Conservation (phyloP, 35 echinoderm and acorn worm genomes). For the Diadema setosum region DNA sequence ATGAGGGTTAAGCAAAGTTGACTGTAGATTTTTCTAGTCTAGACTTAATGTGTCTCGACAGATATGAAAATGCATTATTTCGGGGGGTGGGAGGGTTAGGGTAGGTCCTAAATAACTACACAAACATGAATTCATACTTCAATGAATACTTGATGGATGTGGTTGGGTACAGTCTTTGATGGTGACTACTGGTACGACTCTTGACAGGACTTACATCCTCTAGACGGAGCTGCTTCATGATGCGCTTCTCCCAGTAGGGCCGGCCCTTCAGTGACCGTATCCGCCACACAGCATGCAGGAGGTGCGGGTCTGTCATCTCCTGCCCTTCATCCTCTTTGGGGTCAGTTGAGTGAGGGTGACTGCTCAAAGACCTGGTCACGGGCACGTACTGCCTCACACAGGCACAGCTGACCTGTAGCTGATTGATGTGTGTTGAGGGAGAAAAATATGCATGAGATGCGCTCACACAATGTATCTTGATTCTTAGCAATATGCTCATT, state of each 20-base stretch:
- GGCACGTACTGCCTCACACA: not conserved
- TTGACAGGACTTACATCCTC: constrained; percentile 5
- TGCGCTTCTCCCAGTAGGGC: constrained; percentile 75
- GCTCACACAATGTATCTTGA: too few relatives aligned
- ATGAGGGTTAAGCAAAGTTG: too few relatives aligned
- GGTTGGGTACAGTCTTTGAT: not conserved
- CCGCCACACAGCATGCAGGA: constrained; percentile 91
- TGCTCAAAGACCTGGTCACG: not conserved
- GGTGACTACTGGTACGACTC: not conserved
- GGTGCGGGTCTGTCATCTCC: constrained; percentile 50
- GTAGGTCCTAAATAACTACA: not conserved
- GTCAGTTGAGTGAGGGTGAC: not conserved
- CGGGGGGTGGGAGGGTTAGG: too few relatives aligned
- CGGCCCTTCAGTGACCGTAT: constrained; percentile 40
- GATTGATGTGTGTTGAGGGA: too few relatives aligned
- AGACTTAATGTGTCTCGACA: not conserved
- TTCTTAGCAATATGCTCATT: too few relatives aligned
- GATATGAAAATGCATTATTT: not conserved
- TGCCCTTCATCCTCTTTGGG: not conserved
- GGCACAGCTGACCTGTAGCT: not conserved
- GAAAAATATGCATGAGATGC: too few relatives aligned
- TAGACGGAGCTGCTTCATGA: constrained; percentile 49
- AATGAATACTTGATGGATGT: not conserved
- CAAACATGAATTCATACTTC: not conserved
- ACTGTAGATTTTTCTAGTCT: too few relatives aligned